Percentiles rank a stretch among this genome's conserved stretches.
Evolutionary conservation across 1,140 invertebrate genomes (phyloP).

Genomic region (Dermatophagoides farinae): DNA sequence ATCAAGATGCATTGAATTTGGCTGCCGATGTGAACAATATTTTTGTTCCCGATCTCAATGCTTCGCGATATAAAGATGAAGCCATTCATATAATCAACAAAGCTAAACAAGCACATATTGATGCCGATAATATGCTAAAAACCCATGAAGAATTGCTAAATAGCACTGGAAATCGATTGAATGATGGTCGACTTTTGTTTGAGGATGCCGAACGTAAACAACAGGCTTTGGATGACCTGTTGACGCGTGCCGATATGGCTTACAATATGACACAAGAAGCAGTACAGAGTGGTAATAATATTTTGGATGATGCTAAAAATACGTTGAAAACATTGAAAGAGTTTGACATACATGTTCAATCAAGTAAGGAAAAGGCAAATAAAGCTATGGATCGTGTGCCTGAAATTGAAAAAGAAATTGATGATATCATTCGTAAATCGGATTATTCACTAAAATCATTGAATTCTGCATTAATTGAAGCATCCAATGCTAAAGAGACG

Average conservation of each 20-base stretch:
- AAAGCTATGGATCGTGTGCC: constrained; percentile 40
- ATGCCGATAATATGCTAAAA: constrained; percentile 38
- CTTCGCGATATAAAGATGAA: constrained; percentile 24
- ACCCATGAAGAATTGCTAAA: constrained; percentile 29
- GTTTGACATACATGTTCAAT: constrained; percentile 69
- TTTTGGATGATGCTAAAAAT: constrained; percentile 59
- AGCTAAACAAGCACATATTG: constrained; percentile 6
- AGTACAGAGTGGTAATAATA: constrained; percentile 57
- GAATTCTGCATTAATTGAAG: constrained; percentile 49
- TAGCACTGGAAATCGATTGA: constrained; percentile 24
- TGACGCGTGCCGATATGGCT: constrained; percentile 45
- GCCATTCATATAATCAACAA: constrained; percentile 8
- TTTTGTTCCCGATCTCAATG: constrained; percentile 47
- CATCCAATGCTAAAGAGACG: constrained; percentile 45
- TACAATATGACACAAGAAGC: constrained; percentile 53
- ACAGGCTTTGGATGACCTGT: constrained; percentile 38
- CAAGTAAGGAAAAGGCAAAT: constrained; percentile 46
- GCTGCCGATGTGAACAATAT: constrained; percentile 51
- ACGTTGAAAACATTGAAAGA: constrained; percentile 60
- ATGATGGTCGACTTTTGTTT: constrained; percentile 27
- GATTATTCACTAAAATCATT: constrained; percentile 34
- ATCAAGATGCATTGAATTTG: constrained; percentile 53
- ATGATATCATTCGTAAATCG: constrained; percentile 39
- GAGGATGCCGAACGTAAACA: constrained; percentile 34
- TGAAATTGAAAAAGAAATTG: constrained; percentile 38